These are phyloP conservation scores for Lycocerus yunnanus DNA, from an alignment of 2,888 invertebrate species.

Conservation along the genomic window DNA sequence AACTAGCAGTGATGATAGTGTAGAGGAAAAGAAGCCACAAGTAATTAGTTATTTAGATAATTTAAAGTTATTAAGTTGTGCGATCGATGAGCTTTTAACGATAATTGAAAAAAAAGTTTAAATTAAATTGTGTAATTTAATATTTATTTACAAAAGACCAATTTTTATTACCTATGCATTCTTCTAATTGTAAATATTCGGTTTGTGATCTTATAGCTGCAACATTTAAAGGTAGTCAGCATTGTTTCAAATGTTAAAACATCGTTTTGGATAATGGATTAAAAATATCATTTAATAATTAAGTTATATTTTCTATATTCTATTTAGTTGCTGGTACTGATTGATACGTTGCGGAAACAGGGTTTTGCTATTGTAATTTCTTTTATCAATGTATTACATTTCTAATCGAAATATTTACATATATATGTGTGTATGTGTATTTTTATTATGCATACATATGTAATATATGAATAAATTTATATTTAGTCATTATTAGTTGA, in stretches of 20 bases:
- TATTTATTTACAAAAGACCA: constrained; percentile 20
- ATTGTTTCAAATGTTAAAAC: constrained; percentile 9
- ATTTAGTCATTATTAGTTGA: constrained; percentile 27
- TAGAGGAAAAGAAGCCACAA: constrained; percentile 41
- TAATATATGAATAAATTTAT: constrained; percentile 16
- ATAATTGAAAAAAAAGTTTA: constrained; percentile 48
- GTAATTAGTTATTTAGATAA: constrained; percentile 45
- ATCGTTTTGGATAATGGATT: constrained; percentile 17
- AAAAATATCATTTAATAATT: constrained; percentile 14
- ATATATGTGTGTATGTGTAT: neutral
- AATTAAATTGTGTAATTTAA: constrained; percentile 6
- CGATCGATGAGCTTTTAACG: constrained; percentile 52
- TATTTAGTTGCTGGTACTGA: constrained; percentile 27
- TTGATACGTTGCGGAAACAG: constrained; percentile 30
- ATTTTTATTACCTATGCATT: constrained; percentile 19
- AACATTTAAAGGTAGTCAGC: constrained; percentile 21
- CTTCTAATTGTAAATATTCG: constrained; percentile 10
- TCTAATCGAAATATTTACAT: constrained; percentile 6
- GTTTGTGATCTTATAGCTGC: constrained; percentile 16
- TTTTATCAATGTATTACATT: constrained; percentile 20
- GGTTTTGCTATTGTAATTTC: constrained; percentile 26
- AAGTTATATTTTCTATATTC: constrained; percentile 15
- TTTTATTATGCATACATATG: neutral
- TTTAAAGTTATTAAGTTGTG: constrained; percentile 48
- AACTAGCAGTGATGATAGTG: constrained; percentile 44